These are phyloP conservation scores for Hyperoplus immaculatus DNA, from an alignment of 2,797 vertebrate species.

Conservation along the genomic window DNA sequence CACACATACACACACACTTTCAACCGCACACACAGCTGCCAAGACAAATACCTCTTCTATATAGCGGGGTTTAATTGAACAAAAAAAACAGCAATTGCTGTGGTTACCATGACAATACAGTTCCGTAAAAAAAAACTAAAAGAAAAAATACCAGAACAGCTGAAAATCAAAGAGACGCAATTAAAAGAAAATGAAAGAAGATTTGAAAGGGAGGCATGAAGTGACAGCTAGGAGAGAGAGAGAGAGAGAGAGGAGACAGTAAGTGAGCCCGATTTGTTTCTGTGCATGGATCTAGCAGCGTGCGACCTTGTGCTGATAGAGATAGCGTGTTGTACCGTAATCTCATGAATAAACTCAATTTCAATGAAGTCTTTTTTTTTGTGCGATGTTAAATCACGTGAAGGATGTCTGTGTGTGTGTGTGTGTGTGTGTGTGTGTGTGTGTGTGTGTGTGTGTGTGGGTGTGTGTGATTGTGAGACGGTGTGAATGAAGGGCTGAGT, in stretches of 20 bases:
- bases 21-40: slow-evolving; percentile 33
- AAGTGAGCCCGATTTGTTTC: slow-evolving; percentile 53
- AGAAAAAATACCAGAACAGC: slow-evolving; percentile 3
- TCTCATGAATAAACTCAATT: slow-evolving; percentile 68
- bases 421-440: neutral
- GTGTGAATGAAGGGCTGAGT: slow-evolving; percentile 56
- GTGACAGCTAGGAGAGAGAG: neutral
- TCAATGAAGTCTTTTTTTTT: slow-evolving; percentile 38
- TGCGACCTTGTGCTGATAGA: slow-evolving; percentile 52
- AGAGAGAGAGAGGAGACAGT: slow-evolving; percentile 23
- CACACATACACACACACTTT: neutral
- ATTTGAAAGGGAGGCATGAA: slow-evolving; percentile 15
- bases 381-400: slow-evolving; percentile 46
- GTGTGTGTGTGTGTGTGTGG: neutral
- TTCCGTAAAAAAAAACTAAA: slow-evolving; percentile 31
- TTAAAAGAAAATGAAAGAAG: slow-evolving; percentile 10
- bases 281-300: slow-evolving; percentile 30
- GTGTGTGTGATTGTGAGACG: slow-evolving; percentile 12
- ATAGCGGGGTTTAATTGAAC: slow-evolving; percentile 27
- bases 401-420: neutral
- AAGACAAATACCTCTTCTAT: slow-evolving; percentile 51
- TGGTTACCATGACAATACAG: slow-evolving; percentile 59
- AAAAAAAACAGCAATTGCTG: slow-evolving; percentile 26
- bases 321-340: slow-evolving; percentile 44
- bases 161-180: slow-evolving; percentile 22